Evolutionary conservation across 1,140 invertebrate species (phyloP), one percentile per base, ranked within the genome.

Genomic region (Atta texana): DNA sequence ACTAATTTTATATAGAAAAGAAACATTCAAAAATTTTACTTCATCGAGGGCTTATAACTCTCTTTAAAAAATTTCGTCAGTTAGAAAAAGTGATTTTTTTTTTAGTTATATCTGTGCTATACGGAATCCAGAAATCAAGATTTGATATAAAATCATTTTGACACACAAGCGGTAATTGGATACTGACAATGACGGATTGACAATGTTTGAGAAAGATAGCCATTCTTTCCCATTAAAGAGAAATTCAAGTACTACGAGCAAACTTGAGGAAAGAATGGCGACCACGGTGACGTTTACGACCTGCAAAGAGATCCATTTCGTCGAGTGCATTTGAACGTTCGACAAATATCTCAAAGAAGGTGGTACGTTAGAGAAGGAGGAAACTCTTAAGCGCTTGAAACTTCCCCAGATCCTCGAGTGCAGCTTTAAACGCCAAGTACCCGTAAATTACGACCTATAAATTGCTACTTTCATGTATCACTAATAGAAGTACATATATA

Each of bases 271-370:
- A 90, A 90, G 88, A 90, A 90, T 74, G 80, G 82, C 39, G 80
- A 85, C 63, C 74, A 51, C 59, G 55, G 49, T 44, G 66, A 88
- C 89, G 61, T 91, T 90, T 88, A 91, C 87, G 89, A 90, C 31
- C 81, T 90, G 89, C 86, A 91, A 91, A 91, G 89, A 82, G 89
- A 91, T 91, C 89, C 89, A 91, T 91, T 91, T 91, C 89, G 71
- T 90, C 89, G 74, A 91, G 89, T 91, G 77, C 76, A 88, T 91
- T 86, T 68, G 89, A 91, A 90, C 81, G 64, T 91, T 81, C 89
- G 87, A 90, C 89, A 90, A 91, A 91, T 91, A 91, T 88, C 89
- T 90, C 55, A 71, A 72, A 88, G 77, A 31, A 80, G 82, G 61
- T 88, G 87, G 87, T 86, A 88, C 75, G 76, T 81, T 86, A 34